Evolutionary conservation across 2,888 invertebrate species (phyloP).

Genomic region (Tridacna crocea): DNA sequence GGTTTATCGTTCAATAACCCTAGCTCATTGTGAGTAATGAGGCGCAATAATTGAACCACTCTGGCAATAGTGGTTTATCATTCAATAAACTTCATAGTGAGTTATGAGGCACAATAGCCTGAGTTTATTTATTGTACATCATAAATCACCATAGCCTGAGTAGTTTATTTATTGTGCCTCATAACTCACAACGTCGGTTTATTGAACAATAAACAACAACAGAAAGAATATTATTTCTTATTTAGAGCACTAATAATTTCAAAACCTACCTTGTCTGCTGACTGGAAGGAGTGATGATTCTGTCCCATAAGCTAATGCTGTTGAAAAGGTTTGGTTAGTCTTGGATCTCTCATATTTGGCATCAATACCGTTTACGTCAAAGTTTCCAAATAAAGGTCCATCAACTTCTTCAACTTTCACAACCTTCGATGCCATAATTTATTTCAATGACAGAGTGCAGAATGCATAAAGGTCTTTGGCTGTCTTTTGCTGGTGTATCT

Average conservation of each 20-base stretch:
- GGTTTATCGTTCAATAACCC: no score
- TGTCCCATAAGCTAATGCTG: conserved; percentile 58
- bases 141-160: not conserved
- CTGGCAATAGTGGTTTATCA: no score
- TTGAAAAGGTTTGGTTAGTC: conserved; percentile 51
- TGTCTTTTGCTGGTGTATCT: no score
- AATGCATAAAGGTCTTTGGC: no score
- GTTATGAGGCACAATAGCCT: no score
- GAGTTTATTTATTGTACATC: not conserved
- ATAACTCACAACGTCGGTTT: no score
- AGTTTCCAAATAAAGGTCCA: conserved; percentile 27
- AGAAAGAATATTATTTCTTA: no score
- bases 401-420: conserved; percentile 68
- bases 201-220: no score
- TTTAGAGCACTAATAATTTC: no score
- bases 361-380: conserved; percentile 10
- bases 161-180: not conserved
- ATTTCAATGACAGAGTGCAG: not conserved
- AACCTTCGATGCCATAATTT: conserved; percentile 66
- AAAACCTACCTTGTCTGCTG: conserved; percentile 35
- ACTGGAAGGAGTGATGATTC: conserved; percentile 54
- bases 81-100: no score
- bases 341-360: conserved; percentile 43
- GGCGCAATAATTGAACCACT: no score
- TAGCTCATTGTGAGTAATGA: no score